These are phyloP conservation scores for Siniperca obscura DNA, from an alignment of 2,797 vertebrate species.

Conservation along the genomic window DNA sequence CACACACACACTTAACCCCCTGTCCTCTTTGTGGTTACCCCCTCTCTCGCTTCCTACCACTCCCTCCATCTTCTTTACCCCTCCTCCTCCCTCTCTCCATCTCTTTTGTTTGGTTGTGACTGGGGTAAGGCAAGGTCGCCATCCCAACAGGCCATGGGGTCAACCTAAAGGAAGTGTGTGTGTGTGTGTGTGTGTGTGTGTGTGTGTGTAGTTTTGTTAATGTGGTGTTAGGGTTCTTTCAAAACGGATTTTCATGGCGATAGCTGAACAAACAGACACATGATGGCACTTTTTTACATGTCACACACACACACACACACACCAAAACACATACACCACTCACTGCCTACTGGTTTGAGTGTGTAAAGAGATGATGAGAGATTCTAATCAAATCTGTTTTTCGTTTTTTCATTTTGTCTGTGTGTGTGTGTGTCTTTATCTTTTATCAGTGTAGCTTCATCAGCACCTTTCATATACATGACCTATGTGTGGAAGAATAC, in stretches of 20 bases:
- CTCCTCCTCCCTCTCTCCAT: constrained; percentile 2
- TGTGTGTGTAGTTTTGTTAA: constrained; percentile 41
- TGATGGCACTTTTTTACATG: neutral
- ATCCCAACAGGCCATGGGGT: constrained; percentile 50
- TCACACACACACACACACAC: constrained; percentile 7
- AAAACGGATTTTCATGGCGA: constrained; percentile 28
- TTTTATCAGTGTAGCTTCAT: constrained; percentile 14
- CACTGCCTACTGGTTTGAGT: neutral
- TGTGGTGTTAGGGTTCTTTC: constrained; percentile 35
- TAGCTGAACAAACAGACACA: constrained; percentile 19
- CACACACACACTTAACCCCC: constrained; percentile 47
- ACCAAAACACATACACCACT: neutral
- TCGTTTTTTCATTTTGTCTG: neutral
- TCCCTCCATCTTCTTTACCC: neutral
- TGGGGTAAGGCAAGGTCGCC: constrained; percentile 45
- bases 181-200: constrained; percentile 28
- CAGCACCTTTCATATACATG: constrained; percentile 17
- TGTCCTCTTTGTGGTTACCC: constrained; percentile 25
- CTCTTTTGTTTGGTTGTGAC: constrained; percentile 59
- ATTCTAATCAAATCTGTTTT: constrained; percentile 14
- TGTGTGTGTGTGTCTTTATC: neutral
- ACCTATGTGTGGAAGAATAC: neutral
- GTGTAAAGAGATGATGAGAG: neutral
- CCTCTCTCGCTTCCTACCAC: neutral
- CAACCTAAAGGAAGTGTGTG: constrained; percentile 47